These are phyloP conservation scores for Drosophila anomalata DNA, from an alignment of 2,888 invertebrate species.

Conservation along the genomic window DNA sequence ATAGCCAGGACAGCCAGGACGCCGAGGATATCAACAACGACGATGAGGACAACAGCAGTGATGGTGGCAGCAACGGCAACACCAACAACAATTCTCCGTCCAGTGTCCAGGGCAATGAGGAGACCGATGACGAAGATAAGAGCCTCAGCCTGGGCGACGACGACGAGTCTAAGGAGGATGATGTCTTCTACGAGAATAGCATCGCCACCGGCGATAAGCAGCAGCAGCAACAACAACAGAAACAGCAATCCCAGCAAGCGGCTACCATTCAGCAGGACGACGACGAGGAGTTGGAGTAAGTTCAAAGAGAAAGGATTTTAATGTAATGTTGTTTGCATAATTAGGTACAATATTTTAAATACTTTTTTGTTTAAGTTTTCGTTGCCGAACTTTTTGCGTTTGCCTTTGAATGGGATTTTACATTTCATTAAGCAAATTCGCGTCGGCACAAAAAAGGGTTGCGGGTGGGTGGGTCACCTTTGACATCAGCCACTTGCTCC, in stretches of 20 bases:
- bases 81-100: slow-evolving; percentile 82
- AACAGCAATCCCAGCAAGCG: slow-evolving; percentile 56
- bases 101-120: slow-evolving; percentile 58
- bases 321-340: neutral
- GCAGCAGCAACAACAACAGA: slow-evolving; percentile 47
- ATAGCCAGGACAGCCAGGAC: slow-evolving; percentile 83
- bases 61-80: slow-evolving; percentile 66
- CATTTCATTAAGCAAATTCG: slow-evolving; percentile 74
- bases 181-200: slow-evolving; percentile 90
- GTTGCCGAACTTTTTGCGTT: slow-evolving; percentile 30
- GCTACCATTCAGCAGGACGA: slow-evolving; percentile 83
- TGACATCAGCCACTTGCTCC: slow-evolving; percentile 28
- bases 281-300: slow-evolving; percentile 86
- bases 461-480: slow-evolving; percentile 37
- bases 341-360: neutral
- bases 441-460: slow-evolving; percentile 43
- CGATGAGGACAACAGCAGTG: slow-evolving; percentile 85
- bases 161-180: slow-evolving; percentile 86
- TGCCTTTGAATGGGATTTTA: slow-evolving; percentile 61
- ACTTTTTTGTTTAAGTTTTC: neutral
- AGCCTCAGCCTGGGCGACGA: slow-evolving; percentile 82
- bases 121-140: slow-evolving; percentile 85
- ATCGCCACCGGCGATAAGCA: slow-evolving; percentile 85
- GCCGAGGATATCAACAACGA: slow-evolving; percentile 84
- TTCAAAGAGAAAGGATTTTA: slow-evolving; percentile 16